Evolutionary conservation across 1,140 invertebrate species (phyloP), one percentile per base, ranked within the genome.

Genomic region (Calliopsis andreniformis): DNA sequence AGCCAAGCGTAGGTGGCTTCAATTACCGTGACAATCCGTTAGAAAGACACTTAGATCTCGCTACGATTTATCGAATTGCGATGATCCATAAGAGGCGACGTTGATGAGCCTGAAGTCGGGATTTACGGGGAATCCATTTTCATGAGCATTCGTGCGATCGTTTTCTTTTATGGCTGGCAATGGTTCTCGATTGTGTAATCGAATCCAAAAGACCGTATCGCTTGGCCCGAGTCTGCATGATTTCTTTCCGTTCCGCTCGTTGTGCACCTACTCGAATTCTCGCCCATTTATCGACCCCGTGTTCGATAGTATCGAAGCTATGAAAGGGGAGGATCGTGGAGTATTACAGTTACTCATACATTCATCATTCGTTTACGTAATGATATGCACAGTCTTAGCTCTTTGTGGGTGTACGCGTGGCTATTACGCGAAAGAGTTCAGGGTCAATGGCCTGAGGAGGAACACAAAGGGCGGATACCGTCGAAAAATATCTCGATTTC

Each of bases 401-500:
- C 76, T 83, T 67, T n/a, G 56, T 23, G 45, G 70, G 56, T 79
- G 73, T 49, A 69, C 80, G 62, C 10, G 53, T 28, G 59, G 47
- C 61, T 63, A 82, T 72, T 72, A 42, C 49, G 80, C 72, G 72
- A 84, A 83, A 83, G 72, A 47, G 76, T 28, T n/a, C 67, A 62
- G 45, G 82, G 82, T 84, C 73, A 84, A 79, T 42, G 82, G 83
- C 82, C 78, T 35, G 63, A 43, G 70, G 56, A 35, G 67, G 49
- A 67, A 62, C 35, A 64, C 30, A 73, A 82, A 82, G 80, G 66
- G 62, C 63, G 61, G 69, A 56, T 69, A 69, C 51, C 68, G 59
- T 43, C 64, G 82, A 82, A 76, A 82, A 72, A 42, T 68, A 14
- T 20, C 58, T 69, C 70, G 78, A 81, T 81, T 81, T 35, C 35